Base-by-base conservation (phyloP, 2,113 vertebrate genomes). In the Hyla sarda region DNA sequence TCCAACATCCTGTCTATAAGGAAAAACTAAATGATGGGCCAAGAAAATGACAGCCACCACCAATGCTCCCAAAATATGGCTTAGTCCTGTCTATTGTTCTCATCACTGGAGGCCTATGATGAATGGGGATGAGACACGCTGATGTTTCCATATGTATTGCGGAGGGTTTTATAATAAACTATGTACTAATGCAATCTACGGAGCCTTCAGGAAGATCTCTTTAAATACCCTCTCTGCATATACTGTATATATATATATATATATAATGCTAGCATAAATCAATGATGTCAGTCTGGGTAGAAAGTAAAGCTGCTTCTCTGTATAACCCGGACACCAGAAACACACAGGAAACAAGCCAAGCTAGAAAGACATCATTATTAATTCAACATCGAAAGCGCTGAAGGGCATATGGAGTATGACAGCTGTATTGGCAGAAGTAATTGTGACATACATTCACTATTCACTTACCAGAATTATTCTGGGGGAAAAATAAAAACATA, bases 351-450 rank as follows among this genome's bases (percentile, higher is more conserved):
- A 48, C 69, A 1, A 73, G 37, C 17, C 21, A 2, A 10, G 13
- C 72, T 25, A 21, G 12, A 28, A 48, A 32, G 47, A 34, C 28
- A 23, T 30, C 50, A 54, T 77, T 32, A 54, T 77, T 77, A 54
- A 77, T 77, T 77, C 75, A 54, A 4, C 75, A 52, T 11, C 17
- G 12, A 19, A 25, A 50, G n/a, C 14, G 47, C 75, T 54, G 75
- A 32, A 54, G 75, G 75, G 30, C 25, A 52, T 32, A 28, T 77
- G 47, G 50, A 77, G 28, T 77, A 21, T 77, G 47, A 28, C 75
- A 77, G 75, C 50, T 77, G n/a, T 54, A 77, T 77, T 77, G 75
- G 45, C 45, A 77, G 21, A 54, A 54, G 75, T 54, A 8, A 30
- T 50, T 28, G 50, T 77, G 75, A 52, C 25, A 76, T 76, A 50